Base-by-base conservation (phyloP, 2,888 invertebrate species). In the Oscheius sp. region DNA sequence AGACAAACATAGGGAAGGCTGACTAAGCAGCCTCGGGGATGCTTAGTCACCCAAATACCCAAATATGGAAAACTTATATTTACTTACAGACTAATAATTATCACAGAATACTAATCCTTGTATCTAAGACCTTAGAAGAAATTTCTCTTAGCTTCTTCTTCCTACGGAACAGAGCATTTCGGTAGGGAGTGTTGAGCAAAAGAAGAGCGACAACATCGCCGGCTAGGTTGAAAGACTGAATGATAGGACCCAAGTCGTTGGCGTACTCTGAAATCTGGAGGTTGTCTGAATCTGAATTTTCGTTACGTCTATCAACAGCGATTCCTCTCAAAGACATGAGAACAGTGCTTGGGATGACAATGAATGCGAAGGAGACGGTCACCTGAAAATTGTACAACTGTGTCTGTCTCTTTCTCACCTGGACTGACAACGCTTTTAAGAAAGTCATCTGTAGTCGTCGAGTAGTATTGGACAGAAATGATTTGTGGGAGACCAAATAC, bases 201-300 rank as follows among this genome's bases (percentile, higher is more conserved):
- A 68, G 29, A n/a, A 68, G 42, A n/a, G 55, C 55, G 21, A 55
- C n/a, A 5, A 55, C 10, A 37, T 68, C 68, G 5, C 35, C 55
- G 5, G 68, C n/a, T 7, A 53, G 4, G 35, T 55, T 53, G n/a
- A 68, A 29, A 1, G 35, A 42, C 29, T 68, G 68, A 11, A 68
- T 33, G 10, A 37, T 3, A 2, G 4, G 9, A 13, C 37, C 13
- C 0, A 42, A 1, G 35, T 68, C 55, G 42, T 68, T 68, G 2
- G 35, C 68, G 9, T 21, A 53, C 3, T 68, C 68, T 68, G 55
- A 0, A 53, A 66, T 33, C 9, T 9, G 21, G 21, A 55, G 9
- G 3, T 42, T 55, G 2, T 2, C 32, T 0, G 5, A 55, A 9
- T 2, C 2, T 1, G 2, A 2, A 21, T 9, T 29, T 2, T 21